Conservation (phyloP, 2,888 invertebrate species). For the Dascillus cervinus region DNA sequence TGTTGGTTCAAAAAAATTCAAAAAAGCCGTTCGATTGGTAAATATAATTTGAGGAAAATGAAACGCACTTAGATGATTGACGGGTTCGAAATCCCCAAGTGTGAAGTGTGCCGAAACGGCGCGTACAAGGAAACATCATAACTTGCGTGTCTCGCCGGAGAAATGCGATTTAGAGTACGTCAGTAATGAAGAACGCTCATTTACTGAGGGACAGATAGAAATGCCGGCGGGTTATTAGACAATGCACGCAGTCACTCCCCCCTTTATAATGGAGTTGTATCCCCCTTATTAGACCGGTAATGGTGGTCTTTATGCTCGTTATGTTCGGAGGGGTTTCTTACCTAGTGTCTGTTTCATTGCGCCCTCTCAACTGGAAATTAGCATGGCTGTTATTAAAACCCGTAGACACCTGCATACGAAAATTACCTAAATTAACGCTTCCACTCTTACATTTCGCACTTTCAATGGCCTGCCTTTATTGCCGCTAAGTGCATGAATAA, state of each 20-base stretch:
- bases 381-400: slow-evolving; percentile 22
- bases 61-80: no score
- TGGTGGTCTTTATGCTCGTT: slow-evolving; percentile 37
- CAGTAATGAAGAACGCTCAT: slow-evolving; percentile 29
- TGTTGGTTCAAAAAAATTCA: no score
- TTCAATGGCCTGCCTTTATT: no score
- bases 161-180: slow-evolving; percentile 10
- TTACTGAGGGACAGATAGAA: slow-evolving; percentile 28
- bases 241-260: slow-evolving; percentile 30
- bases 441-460: no score
- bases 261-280: slow-evolving; percentile 34
- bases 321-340: slow-evolving; percentile 32
- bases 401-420: no score
- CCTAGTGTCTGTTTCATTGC: slow-evolving; percentile 37
- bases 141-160: neutral
- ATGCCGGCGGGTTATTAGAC: slow-evolving; percentile 28
- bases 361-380: slow-evolving; percentile 31
- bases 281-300: slow-evolving; percentile 37
- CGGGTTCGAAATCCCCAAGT: no score
- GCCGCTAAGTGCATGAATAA: no score
- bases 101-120: no score
- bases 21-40: no score
- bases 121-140: no score
- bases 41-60: no score
- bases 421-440: no score